Evolutionary conservation across 2,797 vertebrate genomes (phyloP).

Genomic region (Notolabrus celidotus): DNA sequence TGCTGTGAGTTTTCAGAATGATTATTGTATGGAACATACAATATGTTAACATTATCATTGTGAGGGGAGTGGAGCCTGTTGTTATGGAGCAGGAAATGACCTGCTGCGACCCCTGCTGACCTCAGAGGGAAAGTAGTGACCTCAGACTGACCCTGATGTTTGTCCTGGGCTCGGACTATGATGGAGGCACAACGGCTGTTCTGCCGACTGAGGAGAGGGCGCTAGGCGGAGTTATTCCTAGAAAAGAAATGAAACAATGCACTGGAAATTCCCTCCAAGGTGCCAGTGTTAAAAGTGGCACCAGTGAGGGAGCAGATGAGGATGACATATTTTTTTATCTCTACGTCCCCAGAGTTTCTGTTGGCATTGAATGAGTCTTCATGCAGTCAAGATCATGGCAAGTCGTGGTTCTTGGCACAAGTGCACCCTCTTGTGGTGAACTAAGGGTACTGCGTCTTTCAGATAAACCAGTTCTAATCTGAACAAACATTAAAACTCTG

Average conservation of each 20-base stretch:
- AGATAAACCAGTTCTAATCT: neutral
- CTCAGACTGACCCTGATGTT: constrained; percentile 75
- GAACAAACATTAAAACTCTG: neutral
- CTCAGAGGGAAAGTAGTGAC: constrained; percentile 79
- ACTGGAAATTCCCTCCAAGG: constrained; percentile 70
- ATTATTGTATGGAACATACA: constrained; percentile 86
- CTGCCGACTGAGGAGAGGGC: constrained; percentile 34
- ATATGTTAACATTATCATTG: constrained; percentile 81
- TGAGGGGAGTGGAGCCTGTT: constrained; percentile 69
- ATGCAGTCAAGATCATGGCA: neutral
- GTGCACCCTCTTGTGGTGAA: constrained; percentile 61
- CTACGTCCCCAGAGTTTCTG: neutral
- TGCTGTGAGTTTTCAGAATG: constrained; percentile 82
- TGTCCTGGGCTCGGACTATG: constrained; percentile 57
- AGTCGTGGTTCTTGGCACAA: constrained; percentile 10
- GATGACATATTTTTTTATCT: constrained; percentile 10
- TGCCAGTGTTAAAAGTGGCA: constrained; percentile 33
- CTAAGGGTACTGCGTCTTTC: constrained; percentile 1
- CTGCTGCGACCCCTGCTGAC: constrained; percentile 77
- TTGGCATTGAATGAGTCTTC: neutral
- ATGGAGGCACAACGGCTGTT: constrained; percentile 54
- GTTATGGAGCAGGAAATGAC: constrained; percentile 84
- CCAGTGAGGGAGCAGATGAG: neutral
- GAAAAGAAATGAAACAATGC: constrained; percentile 67
- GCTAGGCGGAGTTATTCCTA: constrained; percentile 63